Evolutionary conservation across 2,113 vertebrate species (phyloP).

Genomic region (Aythya baeri): DNA sequence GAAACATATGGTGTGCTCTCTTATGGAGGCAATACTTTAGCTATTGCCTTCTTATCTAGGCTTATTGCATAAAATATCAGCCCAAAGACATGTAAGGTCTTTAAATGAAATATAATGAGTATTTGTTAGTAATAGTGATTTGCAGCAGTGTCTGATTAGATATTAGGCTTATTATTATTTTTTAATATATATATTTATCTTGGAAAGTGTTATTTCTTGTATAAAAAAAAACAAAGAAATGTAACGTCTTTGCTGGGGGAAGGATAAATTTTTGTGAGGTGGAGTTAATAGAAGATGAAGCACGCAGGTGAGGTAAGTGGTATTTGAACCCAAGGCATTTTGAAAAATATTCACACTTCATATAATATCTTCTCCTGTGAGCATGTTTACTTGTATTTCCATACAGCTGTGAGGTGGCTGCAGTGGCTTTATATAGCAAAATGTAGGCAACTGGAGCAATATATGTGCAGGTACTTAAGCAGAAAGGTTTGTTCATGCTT

Average conservation of each 20-base stretch:
- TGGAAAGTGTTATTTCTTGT: neutral
- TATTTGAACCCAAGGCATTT: neutral
- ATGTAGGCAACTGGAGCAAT: neutral
- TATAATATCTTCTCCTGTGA: neutral
- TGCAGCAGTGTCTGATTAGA: neutral
- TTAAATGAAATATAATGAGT: neutral
- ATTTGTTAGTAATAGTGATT: neutral
- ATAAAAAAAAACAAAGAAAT: neutral
- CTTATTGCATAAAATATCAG: neutral
- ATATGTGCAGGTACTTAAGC: neutral
- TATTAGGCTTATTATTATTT: neutral
- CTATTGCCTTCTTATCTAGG: neutral
- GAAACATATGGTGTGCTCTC: constrained; percentile 29
- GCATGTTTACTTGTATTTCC: neutral
- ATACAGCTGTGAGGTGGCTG: neutral
- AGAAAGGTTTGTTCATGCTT: neutral
- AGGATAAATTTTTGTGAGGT: neutral
- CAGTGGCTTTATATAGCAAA: neutral
- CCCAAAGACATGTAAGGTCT: constrained; percentile 4
- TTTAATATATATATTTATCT: neutral
- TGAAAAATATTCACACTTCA: neutral
- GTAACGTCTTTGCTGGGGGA: neutral
- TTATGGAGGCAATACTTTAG: neutral
- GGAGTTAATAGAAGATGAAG: neutral
- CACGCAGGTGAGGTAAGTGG: neutral